Evolutionary conservation across 2,797 vertebrate genomes (phyloP), one percentile per base, ranked within the genome.

Genomic region (Gadopsis bispinosus): DNA sequence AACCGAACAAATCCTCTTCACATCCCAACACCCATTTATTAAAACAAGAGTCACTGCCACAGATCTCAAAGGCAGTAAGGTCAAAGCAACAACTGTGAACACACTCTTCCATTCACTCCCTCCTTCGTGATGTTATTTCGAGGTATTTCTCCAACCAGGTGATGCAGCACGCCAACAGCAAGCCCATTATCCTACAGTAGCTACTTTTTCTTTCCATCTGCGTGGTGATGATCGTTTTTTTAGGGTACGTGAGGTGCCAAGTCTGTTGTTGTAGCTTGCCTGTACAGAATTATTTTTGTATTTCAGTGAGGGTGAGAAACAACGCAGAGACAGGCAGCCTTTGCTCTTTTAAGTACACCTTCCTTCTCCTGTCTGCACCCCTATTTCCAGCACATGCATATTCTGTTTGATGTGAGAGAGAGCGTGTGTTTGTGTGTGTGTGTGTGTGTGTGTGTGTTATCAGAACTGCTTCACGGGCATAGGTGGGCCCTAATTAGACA

Each of bases 221-320:
- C 61, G 16, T 29, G 53, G 56, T 65, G 60, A 64, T 37, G 39
- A 73, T 84, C 3, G 1, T 54, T 71, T 78, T 53, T 87, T 73
- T 61, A 51, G 69, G 69, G 48, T 79, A 51, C 35, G 29, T 20
- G 14, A 56, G 53, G 59, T 73, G 62, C 75, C 62, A n/a, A 53
- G 59, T 54, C 50, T 54, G 73, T 73, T 35, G 55, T 50, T 63
- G 83, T 74, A 77, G 85, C 74, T 77, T 26, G 59, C 37, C 69
- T 85, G 65, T 64, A 54, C 76, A 79, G 63, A 85, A 72, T 86
- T 87, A 85, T 89, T 88, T 89, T 90, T 88, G 63, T 85, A 85
- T 84, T 75, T 83, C 66, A 69, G 51, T 39, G 22, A 83, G 33
- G 55, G 58, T 45, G 63, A 80, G 60, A 80, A 67, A 85, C 58